Percentiles rank a stretch among this genome's conserved stretches.
These are phyloP conservation scores for Xiphophorus maculatus DNA, from an alignment of 2,113 vertebrate genomes.

Conservation along the genomic window DNA sequence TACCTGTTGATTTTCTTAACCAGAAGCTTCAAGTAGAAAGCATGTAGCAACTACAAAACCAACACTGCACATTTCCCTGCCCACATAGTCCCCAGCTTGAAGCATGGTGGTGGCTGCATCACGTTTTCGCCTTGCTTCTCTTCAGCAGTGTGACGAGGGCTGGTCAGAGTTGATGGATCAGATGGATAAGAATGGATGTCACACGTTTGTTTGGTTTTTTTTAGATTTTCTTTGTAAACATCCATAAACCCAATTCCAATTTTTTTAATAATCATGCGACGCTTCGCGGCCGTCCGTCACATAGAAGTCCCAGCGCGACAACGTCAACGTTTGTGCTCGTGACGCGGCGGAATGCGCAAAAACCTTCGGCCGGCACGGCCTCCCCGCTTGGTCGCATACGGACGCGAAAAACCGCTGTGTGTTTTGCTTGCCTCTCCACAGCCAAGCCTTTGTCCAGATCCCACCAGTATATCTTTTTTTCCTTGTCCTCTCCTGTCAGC, in stretches of 20 bases:
- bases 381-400: background rate
- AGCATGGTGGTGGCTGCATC: background rate
- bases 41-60: background rate
- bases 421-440: slow-evolving; percentile 28
- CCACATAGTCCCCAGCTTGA: too few relatives aligned
- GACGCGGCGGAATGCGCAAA: background rate
- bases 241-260: background rate
- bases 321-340: too few relatives aligned
- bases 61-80: too few relatives aligned
- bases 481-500: slow-evolving; percentile 52
- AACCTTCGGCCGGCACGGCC: background rate
- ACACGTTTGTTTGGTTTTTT: background rate
- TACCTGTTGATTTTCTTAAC: background rate
- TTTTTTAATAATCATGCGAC: background rate
- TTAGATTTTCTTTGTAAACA: background rate
- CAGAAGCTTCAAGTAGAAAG: background rate
- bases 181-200: background rate
- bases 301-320: background rate
- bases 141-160: background rate
- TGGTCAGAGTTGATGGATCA: background rate
- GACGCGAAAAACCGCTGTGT: slow-evolving; percentile 1
- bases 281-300: too few relatives aligned
- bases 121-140: background rate
- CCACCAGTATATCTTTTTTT: slow-evolving; percentile 42
- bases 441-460: slow-evolving; percentile 13